Conservation (phyloP, 2,113 vertebrate genomes). For the Odontophorus gujanensis region DNA sequence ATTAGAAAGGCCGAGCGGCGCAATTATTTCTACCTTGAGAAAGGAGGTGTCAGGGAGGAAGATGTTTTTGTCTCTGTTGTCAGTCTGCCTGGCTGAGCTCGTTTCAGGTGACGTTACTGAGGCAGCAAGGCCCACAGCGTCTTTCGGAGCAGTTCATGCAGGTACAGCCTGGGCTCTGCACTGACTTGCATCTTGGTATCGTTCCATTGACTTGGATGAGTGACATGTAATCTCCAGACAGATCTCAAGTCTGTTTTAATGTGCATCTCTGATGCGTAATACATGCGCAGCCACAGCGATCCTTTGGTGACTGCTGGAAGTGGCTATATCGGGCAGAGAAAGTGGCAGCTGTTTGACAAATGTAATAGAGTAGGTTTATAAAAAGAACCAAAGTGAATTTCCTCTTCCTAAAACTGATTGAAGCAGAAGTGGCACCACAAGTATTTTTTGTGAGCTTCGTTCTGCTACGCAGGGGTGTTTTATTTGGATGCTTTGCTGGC, state of each 20-base stretch:
- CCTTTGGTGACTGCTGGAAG: background rate
- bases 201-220: background rate
- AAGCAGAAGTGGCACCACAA: background rate
- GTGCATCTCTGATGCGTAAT: background rate
- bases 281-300: background rate
- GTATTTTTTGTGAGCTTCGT: background rate
- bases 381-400: conserved; percentile 29
- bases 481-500: background rate
- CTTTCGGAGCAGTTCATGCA: background rate
- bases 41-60: background rate
- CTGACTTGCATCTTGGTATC: background rate
- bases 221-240: background rate
- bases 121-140: background rate
- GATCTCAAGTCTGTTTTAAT: background rate
- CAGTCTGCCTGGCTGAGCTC: background rate
- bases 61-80: background rate
- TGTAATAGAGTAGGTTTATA: background rate
- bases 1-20: background rate
- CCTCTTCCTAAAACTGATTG: background rate
- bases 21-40: background rate
- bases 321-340: background rate
- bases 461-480: background rate
- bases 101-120: background rate
- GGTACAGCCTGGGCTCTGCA: background rate
- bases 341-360: conserved; percentile 23